Conservation (phyloP, 2,113 vertebrate genomes). For the Stictonetta naevosa region DNA sequence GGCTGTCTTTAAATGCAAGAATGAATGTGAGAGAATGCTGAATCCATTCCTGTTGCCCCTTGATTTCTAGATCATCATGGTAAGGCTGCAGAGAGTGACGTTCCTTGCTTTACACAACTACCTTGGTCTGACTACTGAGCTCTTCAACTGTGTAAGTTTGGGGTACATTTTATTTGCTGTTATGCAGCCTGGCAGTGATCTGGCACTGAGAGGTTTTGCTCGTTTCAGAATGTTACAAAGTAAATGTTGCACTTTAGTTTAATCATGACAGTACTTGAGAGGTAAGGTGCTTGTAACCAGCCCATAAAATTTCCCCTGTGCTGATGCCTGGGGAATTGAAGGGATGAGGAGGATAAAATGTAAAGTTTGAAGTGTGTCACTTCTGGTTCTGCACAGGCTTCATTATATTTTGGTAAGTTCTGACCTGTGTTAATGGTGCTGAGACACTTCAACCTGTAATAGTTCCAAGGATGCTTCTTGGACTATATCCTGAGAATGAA, state of each 20-base stretch:
- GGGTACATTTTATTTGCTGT: background rate
- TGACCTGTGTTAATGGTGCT: accelerated
- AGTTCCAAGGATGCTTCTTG: background rate
- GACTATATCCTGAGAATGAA: background rate
- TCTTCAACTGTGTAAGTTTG: slow-evolving; percentile 88
- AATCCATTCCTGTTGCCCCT: background rate
- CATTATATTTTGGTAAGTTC: background rate
- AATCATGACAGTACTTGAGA: background rate
- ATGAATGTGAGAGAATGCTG: background rate
- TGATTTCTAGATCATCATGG: slow-evolving; percentile 91
- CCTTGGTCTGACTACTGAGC: slow-evolving; percentile 92
- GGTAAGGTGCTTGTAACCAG: background rate
- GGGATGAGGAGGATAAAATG: background rate
- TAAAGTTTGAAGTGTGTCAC: background rate
- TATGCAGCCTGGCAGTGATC: background rate
- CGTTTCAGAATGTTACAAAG: background rate
- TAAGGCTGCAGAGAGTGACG: slow-evolving; percentile 93
- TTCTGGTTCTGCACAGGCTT: accelerated
- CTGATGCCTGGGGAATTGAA: background rate
- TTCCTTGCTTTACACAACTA: slow-evolving; percentile 95
- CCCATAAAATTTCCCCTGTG: background rate
- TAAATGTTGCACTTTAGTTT: background rate
- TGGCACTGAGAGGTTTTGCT: background rate
- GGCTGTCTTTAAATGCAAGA: background rate
- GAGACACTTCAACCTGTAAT: background rate